Evolutionary conservation across 2,888 invertebrate genomes (phyloP).

Genomic region (Celastrina argiolus): DNA sequence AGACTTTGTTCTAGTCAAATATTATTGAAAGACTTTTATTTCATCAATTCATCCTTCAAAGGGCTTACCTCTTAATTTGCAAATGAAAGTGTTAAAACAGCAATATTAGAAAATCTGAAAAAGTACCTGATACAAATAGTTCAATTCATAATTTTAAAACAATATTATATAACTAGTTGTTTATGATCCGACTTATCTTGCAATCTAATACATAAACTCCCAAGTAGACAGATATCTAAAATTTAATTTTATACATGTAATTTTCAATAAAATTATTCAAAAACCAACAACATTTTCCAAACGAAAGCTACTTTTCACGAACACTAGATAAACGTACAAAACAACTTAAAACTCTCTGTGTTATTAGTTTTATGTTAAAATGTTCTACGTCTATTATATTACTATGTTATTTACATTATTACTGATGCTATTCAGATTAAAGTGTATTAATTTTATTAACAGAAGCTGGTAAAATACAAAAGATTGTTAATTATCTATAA

Average conservation of each 20-base stretch:
- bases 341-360: not conserved
- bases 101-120: no score
- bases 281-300: not conserved
- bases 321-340: not conserved
- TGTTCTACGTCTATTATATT: not conserved
- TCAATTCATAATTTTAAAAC: no score
- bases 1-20: not conserved
- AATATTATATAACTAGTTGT: no score
- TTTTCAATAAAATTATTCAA: not conserved
- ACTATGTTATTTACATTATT: not conserved
- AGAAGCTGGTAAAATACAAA: not conserved
- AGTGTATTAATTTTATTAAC: not conserved
- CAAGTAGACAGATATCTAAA: not conserved
- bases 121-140: no score
- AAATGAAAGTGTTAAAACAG: no score
- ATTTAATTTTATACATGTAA: not conserved
- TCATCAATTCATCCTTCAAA: no score
- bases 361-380: conserved; percentile 10
- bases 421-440: not conserved
- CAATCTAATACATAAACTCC: no score
- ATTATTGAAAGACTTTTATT: not conserved
- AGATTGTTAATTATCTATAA: not conserved
- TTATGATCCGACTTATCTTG: no score
- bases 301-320: not conserved
- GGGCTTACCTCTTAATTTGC: no score